phyloP scores from a whole-genome alignment of 2,888 invertebrate species.

The Dynastes grantii region DNA sequence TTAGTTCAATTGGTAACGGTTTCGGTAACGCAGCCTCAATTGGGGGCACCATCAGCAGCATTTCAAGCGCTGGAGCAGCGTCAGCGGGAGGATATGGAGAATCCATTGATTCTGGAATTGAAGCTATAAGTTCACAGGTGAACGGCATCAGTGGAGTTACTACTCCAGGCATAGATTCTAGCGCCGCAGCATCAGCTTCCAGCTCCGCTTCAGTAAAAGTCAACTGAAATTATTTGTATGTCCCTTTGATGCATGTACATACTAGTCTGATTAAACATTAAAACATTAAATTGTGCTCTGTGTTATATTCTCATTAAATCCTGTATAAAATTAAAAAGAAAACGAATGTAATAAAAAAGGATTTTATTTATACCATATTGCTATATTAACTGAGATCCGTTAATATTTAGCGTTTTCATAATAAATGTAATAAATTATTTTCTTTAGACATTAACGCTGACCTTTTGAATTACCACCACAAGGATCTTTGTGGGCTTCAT shows the following conservation, averaged over 20 bases:
- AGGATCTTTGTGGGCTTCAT: not conserved
- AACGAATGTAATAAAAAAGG: not conserved
- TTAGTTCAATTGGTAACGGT: conserved; percentile 29
- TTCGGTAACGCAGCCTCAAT: conserved; percentile 32
- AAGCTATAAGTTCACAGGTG: not conserved
- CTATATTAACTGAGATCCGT: not conserved
- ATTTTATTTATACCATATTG: not conserved
- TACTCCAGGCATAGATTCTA: conserved; percentile 19
- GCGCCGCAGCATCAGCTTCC: conserved; percentile 36
- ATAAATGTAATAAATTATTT: not conserved
- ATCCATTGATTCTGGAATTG: not conserved
- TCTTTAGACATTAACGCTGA: not conserved
- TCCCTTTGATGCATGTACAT: conserved; percentile 44
- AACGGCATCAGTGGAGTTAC: conserved; percentile 21
- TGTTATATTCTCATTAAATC: conserved; percentile 29
- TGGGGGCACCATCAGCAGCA: conserved; percentile 18
- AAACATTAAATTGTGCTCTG: conserved; percentile 42
- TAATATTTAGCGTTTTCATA: not conserved
- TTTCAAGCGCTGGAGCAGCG: not conserved
- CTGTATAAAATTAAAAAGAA: not conserved
- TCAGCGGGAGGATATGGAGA: not conserved
- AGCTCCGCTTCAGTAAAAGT: conserved; percentile 37
- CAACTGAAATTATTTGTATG: conserved; percentile 33
- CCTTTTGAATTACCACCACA: not conserved
- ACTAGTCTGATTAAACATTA: conserved; percentile 47